Percentiles rank a stretch among this genome's conserved stretches.
phyloP scores from a whole-genome alignment of 2,797 vertebrate species.

The Tokudaia tokunoshimensis region DNA sequence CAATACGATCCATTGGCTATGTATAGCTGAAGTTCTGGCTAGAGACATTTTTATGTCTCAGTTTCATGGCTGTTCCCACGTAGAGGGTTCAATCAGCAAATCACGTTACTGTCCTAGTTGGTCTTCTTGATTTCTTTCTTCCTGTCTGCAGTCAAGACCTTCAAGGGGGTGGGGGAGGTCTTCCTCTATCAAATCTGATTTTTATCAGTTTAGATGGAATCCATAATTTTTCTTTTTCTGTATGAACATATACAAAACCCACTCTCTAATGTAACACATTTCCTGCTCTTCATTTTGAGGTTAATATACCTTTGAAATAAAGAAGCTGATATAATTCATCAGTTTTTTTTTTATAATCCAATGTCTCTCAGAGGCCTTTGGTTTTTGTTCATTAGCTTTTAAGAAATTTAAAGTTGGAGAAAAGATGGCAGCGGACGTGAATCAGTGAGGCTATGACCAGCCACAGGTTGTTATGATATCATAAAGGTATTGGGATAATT shows the following conservation, averaged over 20 bases:
- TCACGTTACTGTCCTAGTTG: not conserved
- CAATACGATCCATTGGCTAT: not conserved
- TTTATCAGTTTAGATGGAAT: not conserved
- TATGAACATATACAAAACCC: not conserved
- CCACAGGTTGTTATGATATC: too few species aligned
- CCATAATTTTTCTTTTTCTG: not conserved
- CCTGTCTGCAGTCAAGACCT: not conserved
- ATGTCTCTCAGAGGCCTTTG: not conserved
- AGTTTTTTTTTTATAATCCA: not conserved
- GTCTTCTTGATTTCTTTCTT: not conserved
- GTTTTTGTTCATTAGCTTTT: not conserved
- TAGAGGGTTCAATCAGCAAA: not conserved
- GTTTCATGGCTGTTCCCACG: not conserved
- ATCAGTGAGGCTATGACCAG: too few species aligned
- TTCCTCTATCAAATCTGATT: not conserved
- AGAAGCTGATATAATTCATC: not conserved
- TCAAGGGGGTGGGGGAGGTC: not conserved
- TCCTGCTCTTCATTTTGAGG: not conserved
- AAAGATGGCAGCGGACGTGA: too few species aligned
- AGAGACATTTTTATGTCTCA: not conserved
- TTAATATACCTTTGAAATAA: not conserved
- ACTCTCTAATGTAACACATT: not conserved
- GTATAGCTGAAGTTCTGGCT: not conserved
- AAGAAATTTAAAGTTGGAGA: not conserved
- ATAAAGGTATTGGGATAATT: too few species aligned